These are phyloP conservation scores for Etia nguti DNA, from an alignment of 2,113 vertebrate species.

Conservation along the genomic window DNA sequence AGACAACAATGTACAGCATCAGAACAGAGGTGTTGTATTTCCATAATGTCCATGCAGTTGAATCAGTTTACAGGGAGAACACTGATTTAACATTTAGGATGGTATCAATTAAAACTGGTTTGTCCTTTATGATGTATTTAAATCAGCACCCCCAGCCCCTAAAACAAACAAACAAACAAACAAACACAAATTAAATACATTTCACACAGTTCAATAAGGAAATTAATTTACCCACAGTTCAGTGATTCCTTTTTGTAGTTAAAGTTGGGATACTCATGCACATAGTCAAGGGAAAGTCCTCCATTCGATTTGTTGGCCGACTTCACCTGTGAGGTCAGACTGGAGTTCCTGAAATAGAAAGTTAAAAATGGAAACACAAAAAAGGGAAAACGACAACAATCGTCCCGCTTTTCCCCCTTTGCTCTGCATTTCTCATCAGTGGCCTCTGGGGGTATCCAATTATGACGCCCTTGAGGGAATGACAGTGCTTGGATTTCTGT, in stretches of 20 bases:
- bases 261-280: neutral
- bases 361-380: conserved; percentile 54
- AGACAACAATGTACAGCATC: neutral
- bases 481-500: conserved; percentile 70
- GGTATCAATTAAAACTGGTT: neutral
- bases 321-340: conserved; percentile 14
- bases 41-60: neutral
- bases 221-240: neutral
- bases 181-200: neutral
- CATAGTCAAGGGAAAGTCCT: neutral
- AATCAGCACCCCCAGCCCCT: neutral
- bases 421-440: neutral
- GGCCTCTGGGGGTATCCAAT: conserved; percentile 59
- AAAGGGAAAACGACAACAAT: conserved; percentile 35
- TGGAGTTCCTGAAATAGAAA: conserved; percentile 37
- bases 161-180: neutral
- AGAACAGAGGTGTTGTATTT: neutral
- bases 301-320: neutral
- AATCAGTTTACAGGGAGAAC: neutral
- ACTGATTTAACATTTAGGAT: neutral
- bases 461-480: conserved; percentile 66
- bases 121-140: neutral
- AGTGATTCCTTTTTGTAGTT: neutral
- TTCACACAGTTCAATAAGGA: neutral
- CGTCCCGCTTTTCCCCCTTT: neutral